Evolutionary conservation across 2,797 vertebrate genomes (phyloP).

Genomic region (Alfaro cultratus): DNA sequence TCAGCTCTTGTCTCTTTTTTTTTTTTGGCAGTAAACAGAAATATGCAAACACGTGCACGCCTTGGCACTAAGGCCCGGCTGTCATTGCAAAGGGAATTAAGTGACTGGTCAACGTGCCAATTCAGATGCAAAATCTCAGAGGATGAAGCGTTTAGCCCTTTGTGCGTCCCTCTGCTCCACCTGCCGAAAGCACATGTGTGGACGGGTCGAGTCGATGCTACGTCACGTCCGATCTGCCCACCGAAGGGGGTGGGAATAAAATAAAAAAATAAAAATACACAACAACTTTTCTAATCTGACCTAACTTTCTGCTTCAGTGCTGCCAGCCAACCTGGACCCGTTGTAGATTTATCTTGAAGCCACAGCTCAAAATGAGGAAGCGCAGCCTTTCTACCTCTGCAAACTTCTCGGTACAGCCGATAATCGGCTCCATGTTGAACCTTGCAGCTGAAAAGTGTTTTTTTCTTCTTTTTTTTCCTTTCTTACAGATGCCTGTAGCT

Average conservation of each 20-base stretch:
- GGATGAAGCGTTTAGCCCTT: slow-evolving; percentile 58
- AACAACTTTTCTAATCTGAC: background rate
- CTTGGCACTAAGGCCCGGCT: slow-evolving; percentile 42
- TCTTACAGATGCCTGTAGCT: slow-evolving; percentile 12
- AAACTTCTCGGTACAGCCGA: slow-evolving; percentile 13
- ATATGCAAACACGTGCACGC: slow-evolving; percentile 6
- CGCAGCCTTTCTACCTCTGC: background rate
- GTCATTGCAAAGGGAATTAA: slow-evolving; percentile 60
- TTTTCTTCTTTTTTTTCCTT: background rate
- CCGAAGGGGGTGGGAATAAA: background rate
- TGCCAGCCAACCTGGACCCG: background rate
- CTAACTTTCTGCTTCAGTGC: background rate
- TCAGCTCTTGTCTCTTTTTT: background rate
- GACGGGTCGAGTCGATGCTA: slow-evolving; percentile 11
- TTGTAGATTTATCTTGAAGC: background rate
- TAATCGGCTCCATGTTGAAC: slow-evolving; percentile 2
- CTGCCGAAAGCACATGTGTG: slow-evolving; percentile 13
- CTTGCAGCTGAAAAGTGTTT: background rate
- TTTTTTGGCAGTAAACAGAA: slow-evolving; percentile 4
- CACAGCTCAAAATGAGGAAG: slow-evolving; percentile 2
- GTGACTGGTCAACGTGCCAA: slow-evolving; percentile 66
- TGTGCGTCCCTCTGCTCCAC: slow-evolving; percentile 9
- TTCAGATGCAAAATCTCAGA: slow-evolving; percentile 69
- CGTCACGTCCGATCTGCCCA: background rate
- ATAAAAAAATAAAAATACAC: background rate